Evolutionary conservation across 2,797 vertebrate genomes (phyloP).

Genomic region (Peromyscus eremicus): DNA sequence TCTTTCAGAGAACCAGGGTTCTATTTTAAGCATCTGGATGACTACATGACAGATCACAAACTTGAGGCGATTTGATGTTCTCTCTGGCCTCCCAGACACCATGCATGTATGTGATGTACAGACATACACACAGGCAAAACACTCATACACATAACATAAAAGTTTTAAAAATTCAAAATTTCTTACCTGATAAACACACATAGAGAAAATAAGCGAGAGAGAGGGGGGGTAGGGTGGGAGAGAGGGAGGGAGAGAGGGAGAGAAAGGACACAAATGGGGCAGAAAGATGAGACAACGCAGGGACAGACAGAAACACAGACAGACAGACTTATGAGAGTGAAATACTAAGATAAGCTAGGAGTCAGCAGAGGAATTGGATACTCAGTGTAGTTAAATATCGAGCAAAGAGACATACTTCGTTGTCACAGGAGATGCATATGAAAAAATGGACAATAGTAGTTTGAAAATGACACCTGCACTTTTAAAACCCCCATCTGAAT

Average conservation of each 20-base stretch:
- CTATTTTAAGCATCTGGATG: background rate
- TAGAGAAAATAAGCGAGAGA: background rate
- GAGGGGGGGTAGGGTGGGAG: background rate
- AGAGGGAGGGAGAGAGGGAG: background rate
- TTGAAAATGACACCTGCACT: background rate
- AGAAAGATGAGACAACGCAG: background rate
- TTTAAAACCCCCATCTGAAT: background rate
- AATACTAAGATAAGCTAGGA: background rate
- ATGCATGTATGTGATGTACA: background rate
- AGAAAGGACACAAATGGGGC: background rate
- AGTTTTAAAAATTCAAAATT: background rate
- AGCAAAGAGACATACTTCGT: background rate
- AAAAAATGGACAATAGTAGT: background rate
- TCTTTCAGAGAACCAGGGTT: background rate
- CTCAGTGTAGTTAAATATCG: background rate
- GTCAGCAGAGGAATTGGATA: background rate
- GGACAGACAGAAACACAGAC: background rate
- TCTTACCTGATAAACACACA: background rate
- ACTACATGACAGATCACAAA: background rate
- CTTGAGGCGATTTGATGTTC: background rate
- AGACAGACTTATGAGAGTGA: background rate
- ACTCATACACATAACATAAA: background rate
- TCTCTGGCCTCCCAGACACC: background rate
- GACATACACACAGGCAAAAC: background rate
- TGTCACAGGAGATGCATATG: background rate